These are phyloP conservation scores for Calliopsis andreniformis DNA, from an alignment of 1,140 invertebrate species.

Conservation along the genomic window DNA sequence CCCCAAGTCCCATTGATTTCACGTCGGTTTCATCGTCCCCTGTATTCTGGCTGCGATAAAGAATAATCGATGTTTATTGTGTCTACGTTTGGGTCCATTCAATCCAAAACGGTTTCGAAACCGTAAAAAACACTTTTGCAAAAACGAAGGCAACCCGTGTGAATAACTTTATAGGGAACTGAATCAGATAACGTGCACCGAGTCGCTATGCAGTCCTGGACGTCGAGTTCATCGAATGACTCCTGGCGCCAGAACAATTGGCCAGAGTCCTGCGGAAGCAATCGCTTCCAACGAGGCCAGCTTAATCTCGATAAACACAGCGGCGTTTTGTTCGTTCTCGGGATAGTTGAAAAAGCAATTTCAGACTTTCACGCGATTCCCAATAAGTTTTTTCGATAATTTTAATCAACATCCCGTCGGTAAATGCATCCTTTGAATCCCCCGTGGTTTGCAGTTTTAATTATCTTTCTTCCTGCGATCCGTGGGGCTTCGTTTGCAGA, in stretches of 20 bases:
- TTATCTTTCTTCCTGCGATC: too few species aligned
- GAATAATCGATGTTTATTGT: too few species aligned
- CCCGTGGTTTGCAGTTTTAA: background rate
- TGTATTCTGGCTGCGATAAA: too few species aligned
- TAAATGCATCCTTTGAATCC: background rate
- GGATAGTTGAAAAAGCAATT: constrained; percentile 1
- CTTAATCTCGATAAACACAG: constrained; percentile 29
- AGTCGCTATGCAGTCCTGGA: background rate
- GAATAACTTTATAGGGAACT: background rate
- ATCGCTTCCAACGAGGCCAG: constrained; percentile 1
- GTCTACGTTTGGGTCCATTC: too few species aligned
- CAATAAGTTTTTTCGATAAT: background rate
- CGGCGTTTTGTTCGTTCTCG: constrained; percentile 5
- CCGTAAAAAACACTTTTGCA: too few species aligned
- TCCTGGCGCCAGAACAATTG: constrained; percentile 36
- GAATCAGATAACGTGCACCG: background rate
- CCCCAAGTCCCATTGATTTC: too few species aligned
- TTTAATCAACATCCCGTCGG: background rate
- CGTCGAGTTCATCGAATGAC: constrained; percentile 1
- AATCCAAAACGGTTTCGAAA: too few species aligned
- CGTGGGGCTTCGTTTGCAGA: background rate
- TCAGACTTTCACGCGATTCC: background rate
- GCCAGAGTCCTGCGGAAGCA: background rate
- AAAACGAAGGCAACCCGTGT: too few species aligned
- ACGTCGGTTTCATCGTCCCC: too few species aligned